These are phyloP conservation scores for Azemiops feae DNA, from an alignment of 2,113 vertebrate species.

Conservation along the genomic window DNA sequence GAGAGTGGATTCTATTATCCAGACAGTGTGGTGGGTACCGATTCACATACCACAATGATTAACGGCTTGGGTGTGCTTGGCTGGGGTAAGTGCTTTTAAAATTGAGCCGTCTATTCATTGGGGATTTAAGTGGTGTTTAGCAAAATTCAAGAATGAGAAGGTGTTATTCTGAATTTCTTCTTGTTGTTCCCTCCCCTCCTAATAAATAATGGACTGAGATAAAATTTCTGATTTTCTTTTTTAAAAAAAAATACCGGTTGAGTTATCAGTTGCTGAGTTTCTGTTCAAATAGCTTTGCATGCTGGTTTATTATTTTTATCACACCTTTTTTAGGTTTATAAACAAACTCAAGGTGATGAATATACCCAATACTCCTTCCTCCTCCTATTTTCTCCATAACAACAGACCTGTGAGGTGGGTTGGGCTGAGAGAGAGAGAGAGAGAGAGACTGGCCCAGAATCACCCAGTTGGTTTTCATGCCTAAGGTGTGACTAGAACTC, in stretches of 20 bases:
- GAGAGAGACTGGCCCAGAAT: background rate
- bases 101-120: background rate
- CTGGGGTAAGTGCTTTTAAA: conserved; percentile 81
- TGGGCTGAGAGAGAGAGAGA: too few relatives aligned
- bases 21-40: conserved; percentile 95
- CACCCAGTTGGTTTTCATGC: background rate
- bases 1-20: conserved; percentile 87
- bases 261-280: background rate
- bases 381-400: background rate
- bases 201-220: background rate
- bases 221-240: background rate
- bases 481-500: background rate
- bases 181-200: background rate
- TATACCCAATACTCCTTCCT: background rate
- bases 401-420: background rate
- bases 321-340: background rate
- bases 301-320: background rate
- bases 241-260: background rate
- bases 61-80: conserved; percentile 93
- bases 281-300: background rate
- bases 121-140: background rate
- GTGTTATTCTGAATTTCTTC: background rate
- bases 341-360: background rate
- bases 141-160: background rate
- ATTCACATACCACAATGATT: conserved; percentile 98